Conservation (phyloP, 2,113 vertebrate species). For the Lathamus discolor region DNA sequence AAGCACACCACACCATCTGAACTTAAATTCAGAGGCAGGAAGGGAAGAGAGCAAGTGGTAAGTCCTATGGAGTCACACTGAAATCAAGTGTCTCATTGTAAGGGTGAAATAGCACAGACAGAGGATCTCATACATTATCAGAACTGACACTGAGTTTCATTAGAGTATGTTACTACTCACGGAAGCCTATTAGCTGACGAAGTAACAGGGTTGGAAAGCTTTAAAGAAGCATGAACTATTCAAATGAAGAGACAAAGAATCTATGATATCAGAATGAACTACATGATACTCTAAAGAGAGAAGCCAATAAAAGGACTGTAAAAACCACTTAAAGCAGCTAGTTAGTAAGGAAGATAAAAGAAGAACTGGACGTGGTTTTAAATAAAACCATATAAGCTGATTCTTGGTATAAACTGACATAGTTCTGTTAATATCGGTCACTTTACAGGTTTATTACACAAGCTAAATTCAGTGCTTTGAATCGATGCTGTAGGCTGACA, state of each 20-base stretch:
- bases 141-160: background rate
- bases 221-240: background rate
- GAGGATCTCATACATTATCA: background rate
- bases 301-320: background rate
- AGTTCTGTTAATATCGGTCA: background rate
- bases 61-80: background rate
- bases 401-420: background rate
- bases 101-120: background rate
- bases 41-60: background rate
- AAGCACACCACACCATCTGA: background rate
- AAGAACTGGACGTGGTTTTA: background rate
- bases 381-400: rapidly evolving
- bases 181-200: background rate
- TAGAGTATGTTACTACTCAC: background rate
- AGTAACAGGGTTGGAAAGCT: background rate
- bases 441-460: background rate
- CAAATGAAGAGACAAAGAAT: background rate
- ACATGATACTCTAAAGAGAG: background rate
- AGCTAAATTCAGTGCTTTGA: background rate
- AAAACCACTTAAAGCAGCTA: background rate
- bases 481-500: background rate
- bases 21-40: background rate
- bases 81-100: background rate
- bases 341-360: background rate
- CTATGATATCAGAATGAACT: background rate